Conservation (phyloP, 2,113 vertebrate species). For the Psophia crepitans region DNA sequence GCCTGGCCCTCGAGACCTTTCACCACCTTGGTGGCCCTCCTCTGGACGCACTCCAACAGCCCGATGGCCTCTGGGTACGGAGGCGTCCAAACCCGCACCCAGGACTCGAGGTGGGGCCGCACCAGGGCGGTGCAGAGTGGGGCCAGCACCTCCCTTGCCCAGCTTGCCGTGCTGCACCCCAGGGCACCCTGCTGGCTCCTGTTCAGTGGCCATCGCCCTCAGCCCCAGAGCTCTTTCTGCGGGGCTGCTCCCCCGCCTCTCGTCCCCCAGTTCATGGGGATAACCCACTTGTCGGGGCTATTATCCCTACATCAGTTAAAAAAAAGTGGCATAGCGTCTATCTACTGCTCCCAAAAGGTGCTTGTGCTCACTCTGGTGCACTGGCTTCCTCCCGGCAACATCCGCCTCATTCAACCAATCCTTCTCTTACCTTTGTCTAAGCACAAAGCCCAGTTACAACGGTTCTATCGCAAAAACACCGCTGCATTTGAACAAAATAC, state of each 20-base stretch:
- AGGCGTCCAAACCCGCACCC: accelerated
- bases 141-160: neutral
- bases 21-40: neutral
- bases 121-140: neutral
- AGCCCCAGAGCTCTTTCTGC: accelerated
- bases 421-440: neutral
- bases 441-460: neutral
- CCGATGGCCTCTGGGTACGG: accelerated
- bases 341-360: neutral
- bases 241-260: neutral
- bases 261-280: accelerated
- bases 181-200: neutral
- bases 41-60: no score
- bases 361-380: neutral
- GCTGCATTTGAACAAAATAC: neutral
- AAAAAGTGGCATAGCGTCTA: neutral
- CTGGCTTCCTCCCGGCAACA: neutral
- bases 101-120: neutral
- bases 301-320: neutral
- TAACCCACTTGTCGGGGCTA: neutral
- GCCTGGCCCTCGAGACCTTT: neutral
- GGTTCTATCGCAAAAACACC: neutral
- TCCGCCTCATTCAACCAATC: neutral
- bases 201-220: neutral
- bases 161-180: neutral